Evolutionary conservation across 1,140 invertebrate species (phyloP), one percentile per base, ranked within the genome.

Genomic region (Hetaerina americana): DNA sequence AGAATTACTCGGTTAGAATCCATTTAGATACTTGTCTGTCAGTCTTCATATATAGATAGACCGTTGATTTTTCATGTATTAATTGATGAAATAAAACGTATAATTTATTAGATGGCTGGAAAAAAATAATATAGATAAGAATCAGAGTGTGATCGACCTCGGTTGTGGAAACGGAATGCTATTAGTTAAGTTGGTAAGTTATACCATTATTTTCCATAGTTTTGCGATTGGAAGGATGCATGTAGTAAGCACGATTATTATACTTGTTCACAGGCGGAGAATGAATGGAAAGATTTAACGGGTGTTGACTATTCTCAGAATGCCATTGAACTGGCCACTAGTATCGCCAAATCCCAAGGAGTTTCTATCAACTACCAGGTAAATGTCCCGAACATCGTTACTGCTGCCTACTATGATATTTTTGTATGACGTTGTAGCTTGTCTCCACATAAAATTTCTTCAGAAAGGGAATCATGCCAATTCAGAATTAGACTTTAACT

Each of bases 121-220:
- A 18, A 15, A n/a, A 5, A 68, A 68, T 24, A 49, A 70, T n/a
- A 1, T 28, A 10, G 3, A 28, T 10, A 70, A 26, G 24, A 27
- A 70, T 29, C 83, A 84, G 78, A 84, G 85, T 26, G 22, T 57
- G 22, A 57, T 57, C 22, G 40, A 57, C 76, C 40, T 57, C 79
- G 91, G 95, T 15, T 96, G 92, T 80, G 96, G 96, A 1, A 98
- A 98, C 83, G 96, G 94, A 22, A 90, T 91, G 82, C 86, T 93
- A 68, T 81, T 96, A 1, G 81, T 93, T 18, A 88, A 92, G 78
- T 78, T 97, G 76, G 89, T 86, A 77, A 74, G 75, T 74, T 49
- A 68, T 25, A 24, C 27, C 70, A 27, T 40, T 31, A 71, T 74
- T 57, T 57, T n/a, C 22, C 22, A 18, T 12, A n/a, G 40, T 18